A percentile compares a stretch with the other conserved stretches of the same genome.
phyloP scores from a whole-genome alignment of 1,140 invertebrate species.

The Glossosoma conforme region DNA sequence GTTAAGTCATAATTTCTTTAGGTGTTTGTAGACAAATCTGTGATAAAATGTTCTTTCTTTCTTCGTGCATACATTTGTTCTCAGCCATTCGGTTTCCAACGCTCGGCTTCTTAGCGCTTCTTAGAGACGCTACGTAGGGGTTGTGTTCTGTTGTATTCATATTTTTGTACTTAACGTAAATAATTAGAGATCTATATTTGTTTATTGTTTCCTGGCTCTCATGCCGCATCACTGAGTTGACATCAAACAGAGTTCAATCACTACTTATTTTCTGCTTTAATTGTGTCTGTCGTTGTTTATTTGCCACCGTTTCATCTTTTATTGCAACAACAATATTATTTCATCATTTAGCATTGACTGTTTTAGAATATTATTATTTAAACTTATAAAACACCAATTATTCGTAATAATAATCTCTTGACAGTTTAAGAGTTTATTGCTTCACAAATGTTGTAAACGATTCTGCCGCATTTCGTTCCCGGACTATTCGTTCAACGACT shows the following conservation, averaged over 20 bases:
- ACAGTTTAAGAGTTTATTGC: too few relatives aligned
- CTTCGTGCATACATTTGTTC: slow-evolving; percentile 24
- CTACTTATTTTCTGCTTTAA: slow-evolving; percentile 22
- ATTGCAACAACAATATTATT: too few relatives aligned
- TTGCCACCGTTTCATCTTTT: too few relatives aligned
- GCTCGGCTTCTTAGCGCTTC: slow-evolving; percentile 16
- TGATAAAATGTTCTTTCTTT: slow-evolving; percentile 34
- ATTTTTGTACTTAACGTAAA: slow-evolving; percentile 32
- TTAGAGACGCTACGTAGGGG: slow-evolving; percentile 23
- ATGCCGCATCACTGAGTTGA: background rate
- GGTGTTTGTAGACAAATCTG: slow-evolving; percentile 37
- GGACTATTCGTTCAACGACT: too few relatives aligned
- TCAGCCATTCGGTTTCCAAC: slow-evolving; percentile 15
- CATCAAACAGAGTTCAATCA: background rate
- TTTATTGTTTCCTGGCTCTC: too few relatives aligned
- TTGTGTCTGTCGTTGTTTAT: slow-evolving; percentile 10
- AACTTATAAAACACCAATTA: too few relatives aligned
- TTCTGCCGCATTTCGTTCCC: too few relatives aligned
- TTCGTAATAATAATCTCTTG: too few relatives aligned
- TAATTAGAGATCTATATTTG: too few relatives aligned
- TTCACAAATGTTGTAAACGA: too few relatives aligned
- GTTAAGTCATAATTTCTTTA: slow-evolving; percentile 32
- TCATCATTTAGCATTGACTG: too few relatives aligned
- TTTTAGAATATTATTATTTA: too few relatives aligned
- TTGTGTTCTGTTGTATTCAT: slow-evolving; percentile 25